Percentiles rank a stretch among this genome's conserved stretches.
phyloP scores from a whole-genome alignment of 2,113 vertebrate species.

The Salvelinus fontinalis region DNA sequence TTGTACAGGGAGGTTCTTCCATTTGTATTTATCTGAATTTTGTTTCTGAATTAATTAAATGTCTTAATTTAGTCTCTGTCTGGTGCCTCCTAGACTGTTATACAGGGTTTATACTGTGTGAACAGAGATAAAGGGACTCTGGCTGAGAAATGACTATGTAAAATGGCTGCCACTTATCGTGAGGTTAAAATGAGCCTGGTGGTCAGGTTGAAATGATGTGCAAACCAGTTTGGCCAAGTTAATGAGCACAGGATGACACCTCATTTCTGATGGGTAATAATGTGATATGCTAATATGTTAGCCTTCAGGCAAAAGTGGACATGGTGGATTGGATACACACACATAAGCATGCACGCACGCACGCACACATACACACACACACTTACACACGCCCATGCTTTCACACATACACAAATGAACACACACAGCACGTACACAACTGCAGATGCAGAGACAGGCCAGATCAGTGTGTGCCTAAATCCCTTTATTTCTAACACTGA shows the following conservation, averaged over 20 bases:
- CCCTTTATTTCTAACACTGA: not conserved
- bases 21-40: conserved; percentile 25
- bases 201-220: not conserved
- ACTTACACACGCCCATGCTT: not conserved
- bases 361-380: not conserved
- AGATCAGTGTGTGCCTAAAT: not conserved
- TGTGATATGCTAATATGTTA: not conserved
- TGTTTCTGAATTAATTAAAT: conserved; percentile 41
- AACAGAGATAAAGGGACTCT: no score
- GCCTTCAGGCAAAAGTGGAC: not conserved
- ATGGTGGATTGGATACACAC: not conserved
- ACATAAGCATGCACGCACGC: not conserved
- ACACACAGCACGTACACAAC: not conserved
- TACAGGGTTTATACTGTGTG: conserved; percentile 38
- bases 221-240: not conserved
- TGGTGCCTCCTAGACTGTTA: conserved; percentile 28
- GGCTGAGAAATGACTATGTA: no score
- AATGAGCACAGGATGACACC: not conserved
- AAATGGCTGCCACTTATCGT: no score
- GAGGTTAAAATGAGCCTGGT: not conserved
- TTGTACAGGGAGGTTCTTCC: no score
- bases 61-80: conserved; percentile 21
- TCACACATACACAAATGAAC: not conserved
- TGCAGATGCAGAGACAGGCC: not conserved
- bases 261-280: not conserved